phyloP scores from a whole-genome alignment of 2,888 invertebrate genomes.

The Synergus laeviventris region DNA sequence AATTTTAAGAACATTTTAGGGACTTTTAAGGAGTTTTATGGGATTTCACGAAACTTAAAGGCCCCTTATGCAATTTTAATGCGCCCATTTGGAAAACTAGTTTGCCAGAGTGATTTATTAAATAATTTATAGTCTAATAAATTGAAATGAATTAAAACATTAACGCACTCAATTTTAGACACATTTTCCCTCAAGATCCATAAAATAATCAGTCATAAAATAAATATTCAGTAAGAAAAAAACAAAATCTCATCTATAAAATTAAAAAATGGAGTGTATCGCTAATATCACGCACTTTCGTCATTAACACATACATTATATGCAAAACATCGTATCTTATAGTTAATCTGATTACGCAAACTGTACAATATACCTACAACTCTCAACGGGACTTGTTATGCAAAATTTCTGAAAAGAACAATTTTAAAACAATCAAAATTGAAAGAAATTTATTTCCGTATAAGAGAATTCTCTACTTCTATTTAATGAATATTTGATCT shows the following conservation, averaged over 20 bases:
- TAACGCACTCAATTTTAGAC: not conserved
- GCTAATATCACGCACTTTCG: slow-evolving; percentile 39
- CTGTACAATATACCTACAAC: slow-evolving; percentile 36
- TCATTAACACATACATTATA: slow-evolving; percentile 43
- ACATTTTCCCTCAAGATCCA: not conserved
- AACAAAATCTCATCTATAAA: not conserved
- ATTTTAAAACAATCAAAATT: not conserved
- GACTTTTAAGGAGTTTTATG: too few relatives aligned
- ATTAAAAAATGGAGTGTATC: slow-evolving; percentile 23
- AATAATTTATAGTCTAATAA: not conserved
- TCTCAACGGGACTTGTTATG: slow-evolving; percentile 16
- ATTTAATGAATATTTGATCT: not conserved
- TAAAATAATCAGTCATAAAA: not conserved
- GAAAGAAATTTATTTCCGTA: not conserved
- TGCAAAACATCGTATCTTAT: slow-evolving; percentile 52
- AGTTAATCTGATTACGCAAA: slow-evolving; percentile 24
- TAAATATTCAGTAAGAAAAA: not conserved
- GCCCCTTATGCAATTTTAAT: not conserved
- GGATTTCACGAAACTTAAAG: too few relatives aligned
- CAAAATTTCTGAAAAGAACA: not conserved
- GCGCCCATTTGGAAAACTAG: not conserved
- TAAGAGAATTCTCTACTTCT: not conserved
- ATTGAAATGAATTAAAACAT: not conserved
- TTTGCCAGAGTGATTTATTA: not conserved
- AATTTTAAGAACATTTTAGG: too few relatives aligned